Evolutionary conservation across 2,797 vertebrate species (phyloP), one percentile per base, ranked within the genome.

Genomic region (Microctenopoma steveboyesi): DNA sequence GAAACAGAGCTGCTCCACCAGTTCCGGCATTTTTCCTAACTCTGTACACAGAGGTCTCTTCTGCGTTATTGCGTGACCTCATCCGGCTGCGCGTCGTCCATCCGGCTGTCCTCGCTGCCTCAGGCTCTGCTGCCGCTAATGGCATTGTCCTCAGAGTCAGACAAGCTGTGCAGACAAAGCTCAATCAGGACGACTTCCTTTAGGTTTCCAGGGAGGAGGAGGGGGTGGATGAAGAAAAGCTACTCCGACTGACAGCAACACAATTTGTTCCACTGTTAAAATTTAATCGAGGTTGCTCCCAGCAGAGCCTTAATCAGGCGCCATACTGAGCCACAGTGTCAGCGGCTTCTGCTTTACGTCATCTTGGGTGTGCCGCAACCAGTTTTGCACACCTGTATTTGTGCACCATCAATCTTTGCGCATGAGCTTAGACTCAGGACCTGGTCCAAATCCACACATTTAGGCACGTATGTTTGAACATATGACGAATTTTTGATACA

Each of bases 181-280:
- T 86, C 84, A 90, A 93, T 90, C 88, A 87, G 77, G 88, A 80
- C 83, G 73, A 86, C 88, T 92, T 91, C 90, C 91, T 91, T 82
- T 84, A 66, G 65, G 52, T 75, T 90, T 79, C 65, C 88, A 81
- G 66, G 69, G 79, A 58, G 22, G 22, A 57, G 69, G 13, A 64
- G 60, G 74, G 66, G 67, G 2, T 45, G 68, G 72, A 70, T 2
- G 79, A 74, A 79, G 52, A 71, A 68, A 74, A 63, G 61, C 56
- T 57, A 70, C 69, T 55, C 59, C 62, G 77, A 66, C 73, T 53
- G 61, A 4, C 4, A 50, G 68, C 45, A 39, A 15, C 27, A 52
- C 3, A 43, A 14, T 57, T 48, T 16, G 6, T 11, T 60, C 9
- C 7, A 14, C 16, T 12, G 37, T 49, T 47, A n/a, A 28, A 48